Evolutionary conservation across 2,797 vertebrate genomes (phyloP).

Genomic region (Acridotheres tristis): DNA sequence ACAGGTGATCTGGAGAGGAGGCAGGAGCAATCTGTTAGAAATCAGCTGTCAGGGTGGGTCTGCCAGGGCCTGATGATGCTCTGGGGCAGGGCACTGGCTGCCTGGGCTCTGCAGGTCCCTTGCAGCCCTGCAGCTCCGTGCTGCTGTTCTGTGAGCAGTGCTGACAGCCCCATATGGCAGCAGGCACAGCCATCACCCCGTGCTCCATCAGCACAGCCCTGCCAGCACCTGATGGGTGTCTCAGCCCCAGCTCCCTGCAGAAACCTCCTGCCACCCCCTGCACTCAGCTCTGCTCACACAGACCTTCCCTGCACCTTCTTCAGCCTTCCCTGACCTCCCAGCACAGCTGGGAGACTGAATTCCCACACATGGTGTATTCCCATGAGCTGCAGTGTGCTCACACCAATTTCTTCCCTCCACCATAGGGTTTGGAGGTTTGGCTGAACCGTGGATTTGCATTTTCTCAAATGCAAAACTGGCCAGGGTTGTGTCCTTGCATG

Average conservation of each 20-base stretch:
- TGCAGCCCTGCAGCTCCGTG: background rate
- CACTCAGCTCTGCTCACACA: background rate
- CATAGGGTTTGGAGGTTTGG: background rate
- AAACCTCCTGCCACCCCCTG: fast-evolving
- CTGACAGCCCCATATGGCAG: background rate
- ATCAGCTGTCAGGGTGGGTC: background rate
- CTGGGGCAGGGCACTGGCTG: background rate
- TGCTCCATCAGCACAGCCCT: background rate
- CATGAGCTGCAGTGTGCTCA: fast-evolving
- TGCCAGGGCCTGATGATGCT: background rate
- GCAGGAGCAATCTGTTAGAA: background rate
- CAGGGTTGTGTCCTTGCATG: fast-evolving
- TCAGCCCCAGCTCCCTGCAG: fast-evolving
- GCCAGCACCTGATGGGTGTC: fast-evolving
- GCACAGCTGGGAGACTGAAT: background rate
- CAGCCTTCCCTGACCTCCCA: background rate
- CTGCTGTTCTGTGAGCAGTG: background rate
- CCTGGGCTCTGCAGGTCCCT: background rate
- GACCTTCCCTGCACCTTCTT: background rate
- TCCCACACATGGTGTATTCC: fast-evolving
- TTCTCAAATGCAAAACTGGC: background rate
- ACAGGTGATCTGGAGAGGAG: background rate
- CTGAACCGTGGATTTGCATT: background rate
- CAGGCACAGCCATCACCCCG: background rate
- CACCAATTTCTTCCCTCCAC: fast-evolving